Evolutionary conservation across 1,140 invertebrate genomes (phyloP).

Genomic region (Drosophila tristis): DNA sequence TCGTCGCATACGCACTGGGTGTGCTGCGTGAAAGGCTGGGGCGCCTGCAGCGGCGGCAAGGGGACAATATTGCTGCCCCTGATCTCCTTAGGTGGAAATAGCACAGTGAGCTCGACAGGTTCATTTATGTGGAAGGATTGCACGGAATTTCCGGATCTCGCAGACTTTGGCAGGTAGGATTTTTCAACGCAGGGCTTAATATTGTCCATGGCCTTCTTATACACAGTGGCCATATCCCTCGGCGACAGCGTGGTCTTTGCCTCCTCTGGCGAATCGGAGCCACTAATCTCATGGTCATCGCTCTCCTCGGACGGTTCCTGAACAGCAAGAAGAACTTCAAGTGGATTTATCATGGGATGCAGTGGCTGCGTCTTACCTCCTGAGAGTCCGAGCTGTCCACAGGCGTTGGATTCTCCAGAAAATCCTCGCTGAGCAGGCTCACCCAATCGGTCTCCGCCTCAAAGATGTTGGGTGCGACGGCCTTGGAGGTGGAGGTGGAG

Average conservation of each 20-base stretch:
- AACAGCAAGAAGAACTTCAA: conserved; percentile 4
- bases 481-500: not conserved
- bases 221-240: conserved; percentile 22
- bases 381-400: conserved; percentile 15
- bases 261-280: not conserved
- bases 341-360: not conserved
- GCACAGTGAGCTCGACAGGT: not conserved
- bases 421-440: conserved; percentile 50
- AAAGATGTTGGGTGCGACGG: not conserved
- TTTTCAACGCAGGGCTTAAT: not conserved
- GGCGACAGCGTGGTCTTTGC: conserved; percentile 1
- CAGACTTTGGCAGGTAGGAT: not conserved
- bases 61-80: not conserved
- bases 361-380: conserved; percentile 17
- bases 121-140: conserved; percentile 7
- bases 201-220: not conserved
- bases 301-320: conserved; percentile 53
- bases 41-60: conserved; percentile 10
- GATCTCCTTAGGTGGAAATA: not conserved
- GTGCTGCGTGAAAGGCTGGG: not conserved
- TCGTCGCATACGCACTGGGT: not conserved
- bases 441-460: conserved; percentile 46
- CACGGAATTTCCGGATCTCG: conserved; percentile 6
- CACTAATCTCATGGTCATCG: not conserved
- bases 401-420: not conserved